Evolutionary conservation across 1,140 invertebrate genomes (phyloP), one percentile per base, ranked within the genome.

Genomic region (Pogonus chalceus): DNA sequence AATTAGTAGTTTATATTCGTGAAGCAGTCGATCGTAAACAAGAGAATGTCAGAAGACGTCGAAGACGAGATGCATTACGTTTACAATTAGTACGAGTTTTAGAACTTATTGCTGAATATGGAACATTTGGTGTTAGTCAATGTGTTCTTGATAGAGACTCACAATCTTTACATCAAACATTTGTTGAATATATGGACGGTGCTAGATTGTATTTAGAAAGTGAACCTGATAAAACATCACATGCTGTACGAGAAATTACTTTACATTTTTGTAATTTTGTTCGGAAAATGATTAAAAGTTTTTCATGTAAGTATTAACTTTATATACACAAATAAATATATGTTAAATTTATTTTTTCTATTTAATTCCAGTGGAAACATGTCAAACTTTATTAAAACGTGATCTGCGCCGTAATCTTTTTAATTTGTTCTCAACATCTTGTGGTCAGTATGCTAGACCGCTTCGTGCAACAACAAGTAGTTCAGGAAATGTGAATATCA

Each of bases 11-110:
- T 1, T 87, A 90, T 57, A 85, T 99, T 49, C 82, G 94, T 23
- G 96, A 99, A 72, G 92, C 94, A 1, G 87, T 96, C n/a, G 96
- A 99, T 70, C 80, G 92, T 21, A 98, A 98, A 68, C 89, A 96
- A 70, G 96, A 99, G 70, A 98, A 96, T 65, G 89, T 98, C 77
- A 73, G 92, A 26, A 77, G 94, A 35, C 72, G 95, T 20, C 74
- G 92, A 53, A 78, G 95, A 50, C 80, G 93, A 55, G 96, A 99
- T 72, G 86, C 92, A 14, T 71, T 99, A n/a, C 76, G 96, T 50
- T 73, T 96, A 22, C 90, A 96, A 59, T 72, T 99, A 46, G 90
- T 95, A 43, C 83, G 88, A 63, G 85, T 97, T 55, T 78, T 98
- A 61, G 88, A 96, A 68, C 78, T 94, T 23, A 91, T 97, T 58